Conservation (phyloP, 2,797 vertebrate species). For the Siniperca obscura region DNA sequence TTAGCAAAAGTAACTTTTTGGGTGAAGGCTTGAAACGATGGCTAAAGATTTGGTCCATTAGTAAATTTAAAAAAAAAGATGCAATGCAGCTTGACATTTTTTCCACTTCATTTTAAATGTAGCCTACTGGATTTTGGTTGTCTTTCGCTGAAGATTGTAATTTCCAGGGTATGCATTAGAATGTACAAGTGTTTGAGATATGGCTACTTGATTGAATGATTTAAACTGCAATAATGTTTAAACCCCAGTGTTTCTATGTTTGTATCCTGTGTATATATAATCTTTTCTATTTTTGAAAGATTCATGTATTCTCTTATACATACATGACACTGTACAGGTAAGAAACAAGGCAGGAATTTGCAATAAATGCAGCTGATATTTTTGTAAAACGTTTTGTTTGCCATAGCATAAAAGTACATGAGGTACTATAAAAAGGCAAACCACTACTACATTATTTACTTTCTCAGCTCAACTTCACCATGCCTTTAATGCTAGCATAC, state of each 20-base stretch:
- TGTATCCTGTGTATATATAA: conserved; percentile 74
- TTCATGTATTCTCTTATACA: conserved; percentile 67
- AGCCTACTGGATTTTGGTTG: conserved; percentile 56
- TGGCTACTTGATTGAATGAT: conserved; percentile 57
- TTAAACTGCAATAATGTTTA: conserved; percentile 67
- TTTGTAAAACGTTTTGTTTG: conserved; percentile 66
- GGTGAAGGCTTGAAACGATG: conserved; percentile 69
- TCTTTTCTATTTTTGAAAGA: conserved; percentile 71
- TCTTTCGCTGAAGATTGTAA: conserved; percentile 58
- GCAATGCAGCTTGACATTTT: conserved; percentile 50
- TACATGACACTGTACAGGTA: conserved; percentile 78
- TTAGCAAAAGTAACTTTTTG: conserved; percentile 63
- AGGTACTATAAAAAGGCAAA: conserved; percentile 57
- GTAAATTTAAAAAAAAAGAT: conserved; percentile 44
- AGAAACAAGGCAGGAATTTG: conserved; percentile 71
- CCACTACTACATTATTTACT: conserved; percentile 33
- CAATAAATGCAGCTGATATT: conserved; percentile 75
- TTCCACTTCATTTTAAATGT: conserved; percentile 51
- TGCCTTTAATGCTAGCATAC: conserved; percentile 84
- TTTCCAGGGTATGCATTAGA: conserved; percentile 53
- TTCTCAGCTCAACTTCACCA: conserved; percentile 55
- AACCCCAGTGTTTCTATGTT: conserved; percentile 50
- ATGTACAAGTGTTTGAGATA: conserved; percentile 46
- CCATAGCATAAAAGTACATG: conserved; percentile 49
- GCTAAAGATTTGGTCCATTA: conserved; percentile 48